A percentile compares a stretch with the other conserved stretches of the same genome.
phyloP scores from a whole-genome alignment of 2,888 invertebrate genomes.

The Laspeyria flexula region DNA sequence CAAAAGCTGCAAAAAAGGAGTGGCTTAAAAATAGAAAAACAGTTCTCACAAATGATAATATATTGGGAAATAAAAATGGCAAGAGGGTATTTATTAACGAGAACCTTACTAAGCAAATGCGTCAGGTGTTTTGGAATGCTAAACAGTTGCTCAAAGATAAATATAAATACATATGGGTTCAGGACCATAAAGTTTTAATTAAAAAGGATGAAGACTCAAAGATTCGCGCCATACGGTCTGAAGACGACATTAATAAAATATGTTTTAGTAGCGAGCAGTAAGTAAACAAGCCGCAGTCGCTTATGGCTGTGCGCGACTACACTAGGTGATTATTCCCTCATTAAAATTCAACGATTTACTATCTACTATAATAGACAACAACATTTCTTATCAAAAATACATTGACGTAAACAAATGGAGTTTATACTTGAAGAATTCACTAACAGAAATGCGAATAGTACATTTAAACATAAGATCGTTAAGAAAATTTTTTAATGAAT shows the following conservation, averaged over 20 bases:
- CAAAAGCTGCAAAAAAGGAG: not conserved
- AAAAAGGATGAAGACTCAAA: constrained; percentile 2
- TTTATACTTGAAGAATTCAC: not conserved
- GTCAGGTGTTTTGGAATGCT: constrained; percentile 1
- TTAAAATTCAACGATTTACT: not conserved
- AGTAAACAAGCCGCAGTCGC: not conserved
- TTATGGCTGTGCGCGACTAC: not conserved
- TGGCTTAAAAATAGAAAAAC: not conserved
- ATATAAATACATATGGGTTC: constrained; percentile 10
- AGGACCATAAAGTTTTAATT: constrained; percentile 2
- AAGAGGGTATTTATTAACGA: constrained; percentile 7
- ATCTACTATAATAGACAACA: no score
- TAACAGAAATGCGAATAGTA: not conserved
- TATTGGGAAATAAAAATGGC: not conserved
- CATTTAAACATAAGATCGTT: not conserved
- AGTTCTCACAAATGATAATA: not conserved
- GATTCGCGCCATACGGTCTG: not conserved
- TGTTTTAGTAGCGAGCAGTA: not conserved
- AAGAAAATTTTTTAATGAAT: not conserved
- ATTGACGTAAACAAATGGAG: not conserved
- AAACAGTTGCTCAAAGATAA: not conserved
- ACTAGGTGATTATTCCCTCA: not conserved
- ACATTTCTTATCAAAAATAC: no score
- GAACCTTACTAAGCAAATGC: constrained; percentile 3
- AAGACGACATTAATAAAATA: not conserved